A percentile compares a stretch with the other conserved stretches of the same genome.
Evolutionary conservation across 2,888 invertebrate genomes (phyloP).

Genomic region (Clitarchus hookeri): DNA sequence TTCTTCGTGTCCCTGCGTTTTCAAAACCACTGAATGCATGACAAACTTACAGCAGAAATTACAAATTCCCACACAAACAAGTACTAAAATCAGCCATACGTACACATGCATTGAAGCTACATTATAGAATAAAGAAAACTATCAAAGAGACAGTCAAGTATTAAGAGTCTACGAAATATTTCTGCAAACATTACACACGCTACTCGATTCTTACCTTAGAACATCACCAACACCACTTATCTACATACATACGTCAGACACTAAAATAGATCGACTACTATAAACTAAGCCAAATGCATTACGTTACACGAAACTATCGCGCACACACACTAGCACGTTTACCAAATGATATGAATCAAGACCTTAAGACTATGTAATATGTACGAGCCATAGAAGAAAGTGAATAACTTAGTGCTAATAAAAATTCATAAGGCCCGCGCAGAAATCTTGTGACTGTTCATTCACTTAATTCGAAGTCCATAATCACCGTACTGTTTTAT

Average conservation of each 20-base stretch:
- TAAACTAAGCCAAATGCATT: too few species aligned
- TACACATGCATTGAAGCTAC: neutral
- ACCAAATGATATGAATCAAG: too few species aligned
- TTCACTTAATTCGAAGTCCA: too few species aligned
- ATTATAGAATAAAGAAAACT: neutral
- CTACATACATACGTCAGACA: neutral
- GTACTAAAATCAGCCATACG: neutral
- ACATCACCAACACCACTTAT: neutral
- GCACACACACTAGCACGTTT: too few species aligned
- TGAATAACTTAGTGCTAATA: too few species aligned
- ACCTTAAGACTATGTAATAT: too few species aligned
- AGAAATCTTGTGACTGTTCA: too few species aligned
- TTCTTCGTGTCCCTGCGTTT: constrained; percentile 14
- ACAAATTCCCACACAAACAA: neutral
- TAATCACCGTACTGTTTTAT: too few species aligned
- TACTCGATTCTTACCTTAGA: neutral
- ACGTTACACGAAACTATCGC: too few species aligned
- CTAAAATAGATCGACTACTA: too few species aligned
- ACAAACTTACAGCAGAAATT: neutral
- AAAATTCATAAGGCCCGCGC: too few species aligned
- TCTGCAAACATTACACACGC: neutral
- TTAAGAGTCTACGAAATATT: neutral
- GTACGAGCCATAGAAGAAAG: too few species aligned
- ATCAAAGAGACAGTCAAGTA: neutral
- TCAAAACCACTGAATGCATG: neutral